Conservation (phyloP, 2,797 vertebrate genomes). For the Tiaroga cobitis region DNA sequence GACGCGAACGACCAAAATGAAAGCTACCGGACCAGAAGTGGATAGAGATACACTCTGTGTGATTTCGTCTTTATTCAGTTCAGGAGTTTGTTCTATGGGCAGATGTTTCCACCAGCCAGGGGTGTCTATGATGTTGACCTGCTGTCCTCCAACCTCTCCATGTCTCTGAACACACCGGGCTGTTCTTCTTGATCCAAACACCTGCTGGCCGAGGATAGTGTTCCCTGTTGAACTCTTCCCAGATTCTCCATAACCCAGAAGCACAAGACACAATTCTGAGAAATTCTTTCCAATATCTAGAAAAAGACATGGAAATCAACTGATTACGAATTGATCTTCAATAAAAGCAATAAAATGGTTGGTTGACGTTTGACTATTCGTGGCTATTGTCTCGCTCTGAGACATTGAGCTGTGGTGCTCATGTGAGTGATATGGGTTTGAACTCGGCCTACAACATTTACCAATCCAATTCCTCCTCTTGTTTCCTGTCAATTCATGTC, state of each 20-base stretch:
- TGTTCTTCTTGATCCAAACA: constrained; percentile 54
- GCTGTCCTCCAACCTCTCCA: constrained; percentile 40
- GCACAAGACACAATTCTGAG: constrained; percentile 45
- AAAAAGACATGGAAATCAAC: constrained; percentile 27
- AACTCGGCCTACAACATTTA: not conserved
- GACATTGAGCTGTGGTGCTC: not conserved
- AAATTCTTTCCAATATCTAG: constrained; percentile 38
- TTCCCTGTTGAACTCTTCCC: constrained; percentile 59
- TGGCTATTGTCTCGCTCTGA: not conserved
- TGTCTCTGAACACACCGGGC: constrained; percentile 36
- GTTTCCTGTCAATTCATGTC: not conserved
- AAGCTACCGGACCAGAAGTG: constrained; percentile 25
- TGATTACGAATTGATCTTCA: not conserved
- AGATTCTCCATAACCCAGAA: constrained; percentile 56
- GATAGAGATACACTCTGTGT: constrained; percentile 22
- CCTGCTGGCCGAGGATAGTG: constrained; percentile 39
- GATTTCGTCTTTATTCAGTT: constrained; percentile 52
- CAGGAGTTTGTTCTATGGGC: constrained; percentile 49
- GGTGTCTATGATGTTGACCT: constrained; percentile 57
- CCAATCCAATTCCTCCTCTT: not conserved
- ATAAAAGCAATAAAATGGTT: constrained; percentile 2
- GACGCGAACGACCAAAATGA: constrained; percentile 51
- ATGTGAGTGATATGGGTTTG: not conserved
- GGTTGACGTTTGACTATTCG: not conserved
- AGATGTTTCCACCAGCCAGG: constrained; percentile 59